Evolutionary conservation across 2,888 invertebrate genomes (phyloP), one percentile per base, ranked within the genome.

Genomic region (Cantharis lateralis): DNA sequence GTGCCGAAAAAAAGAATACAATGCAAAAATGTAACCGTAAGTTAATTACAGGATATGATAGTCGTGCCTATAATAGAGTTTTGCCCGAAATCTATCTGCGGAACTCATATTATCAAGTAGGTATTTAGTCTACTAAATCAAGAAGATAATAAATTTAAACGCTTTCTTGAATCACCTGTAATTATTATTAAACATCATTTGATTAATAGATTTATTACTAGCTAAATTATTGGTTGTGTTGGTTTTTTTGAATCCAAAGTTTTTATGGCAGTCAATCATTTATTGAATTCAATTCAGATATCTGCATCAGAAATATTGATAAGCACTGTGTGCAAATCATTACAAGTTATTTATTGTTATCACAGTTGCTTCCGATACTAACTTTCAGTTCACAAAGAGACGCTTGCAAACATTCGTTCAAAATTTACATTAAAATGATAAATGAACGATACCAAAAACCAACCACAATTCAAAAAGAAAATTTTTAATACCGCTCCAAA

Each of bases 31-130:
- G 71, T 75, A 75, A 71, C 75, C 71, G 75, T 75, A 71, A 75
- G 68, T 71, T 75, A 75, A 75, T 75, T 75, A 70, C 75, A 75
- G 75, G 75, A 75, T 70, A 71, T 68, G 71, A 61, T 75, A 68
- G 71, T 68, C 48, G 48, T 63, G 66, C 28, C 70, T 70, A 74
- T 74, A 70, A 74, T 70, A 32, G 70, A 26, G 70, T 70, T 70
- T 63, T 66, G 70, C 69, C 62, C 32, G 70, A 70, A 61, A 71
- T 70, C 64, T 75, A 71, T 71, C 70, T 61, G 48, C 75, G 63
- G 70, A 20, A 62, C 48, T 48, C 48, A n/a, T 48, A 48, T 28
- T 28, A 28, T 13, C 48, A n/a, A n/a, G n/a, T 48, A n/a, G 48
- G 48, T 48, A 48, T 48, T 48, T 48, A 48, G 48, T 48, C 7